These are phyloP conservation scores for Pelecanus crispus DNA, from an alignment of 2,113 vertebrate genomes.

Conservation along the genomic window DNA sequence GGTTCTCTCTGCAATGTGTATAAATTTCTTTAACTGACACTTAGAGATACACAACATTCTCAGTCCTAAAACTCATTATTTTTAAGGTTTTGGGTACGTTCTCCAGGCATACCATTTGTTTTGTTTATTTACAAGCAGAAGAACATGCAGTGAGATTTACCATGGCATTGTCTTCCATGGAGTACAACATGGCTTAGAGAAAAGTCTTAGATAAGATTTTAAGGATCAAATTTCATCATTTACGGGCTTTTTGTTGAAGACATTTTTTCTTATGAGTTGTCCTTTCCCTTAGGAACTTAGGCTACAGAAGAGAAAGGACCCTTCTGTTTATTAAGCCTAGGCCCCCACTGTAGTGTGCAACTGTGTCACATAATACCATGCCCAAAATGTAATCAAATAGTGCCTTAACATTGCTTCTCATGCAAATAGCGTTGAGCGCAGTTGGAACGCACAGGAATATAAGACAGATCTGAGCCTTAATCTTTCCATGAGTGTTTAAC, in stretches of 20 bases:
- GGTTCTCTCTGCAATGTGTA: background rate
- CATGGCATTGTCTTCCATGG: background rate
- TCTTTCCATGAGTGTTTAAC: constrained; percentile 1
- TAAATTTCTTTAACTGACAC: background rate
- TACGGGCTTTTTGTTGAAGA: background rate
- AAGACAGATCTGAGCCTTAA: background rate
- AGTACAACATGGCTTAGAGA: background rate
- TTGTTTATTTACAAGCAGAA: background rate
- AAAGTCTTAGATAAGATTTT: background rate
- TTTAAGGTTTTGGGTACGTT: background rate
- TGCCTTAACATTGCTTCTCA: background rate
- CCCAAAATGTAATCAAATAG: background rate
- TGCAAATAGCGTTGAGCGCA: background rate
- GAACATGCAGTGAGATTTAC: background rate
- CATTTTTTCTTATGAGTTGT: background rate
- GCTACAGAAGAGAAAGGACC: background rate
- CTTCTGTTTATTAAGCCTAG: background rate
- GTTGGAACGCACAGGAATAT: background rate
- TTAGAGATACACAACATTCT: background rate
- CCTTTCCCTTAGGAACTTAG: background rate
- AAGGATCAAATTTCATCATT: background rate
- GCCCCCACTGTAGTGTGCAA: background rate
- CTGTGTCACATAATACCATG: background rate
- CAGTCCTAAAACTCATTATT: background rate
- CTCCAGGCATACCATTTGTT: background rate